These are phyloP conservation scores for Pycnomerus fuliginosus DNA, from an alignment of 2,888 invertebrate genomes.

Conservation along the genomic window DNA sequence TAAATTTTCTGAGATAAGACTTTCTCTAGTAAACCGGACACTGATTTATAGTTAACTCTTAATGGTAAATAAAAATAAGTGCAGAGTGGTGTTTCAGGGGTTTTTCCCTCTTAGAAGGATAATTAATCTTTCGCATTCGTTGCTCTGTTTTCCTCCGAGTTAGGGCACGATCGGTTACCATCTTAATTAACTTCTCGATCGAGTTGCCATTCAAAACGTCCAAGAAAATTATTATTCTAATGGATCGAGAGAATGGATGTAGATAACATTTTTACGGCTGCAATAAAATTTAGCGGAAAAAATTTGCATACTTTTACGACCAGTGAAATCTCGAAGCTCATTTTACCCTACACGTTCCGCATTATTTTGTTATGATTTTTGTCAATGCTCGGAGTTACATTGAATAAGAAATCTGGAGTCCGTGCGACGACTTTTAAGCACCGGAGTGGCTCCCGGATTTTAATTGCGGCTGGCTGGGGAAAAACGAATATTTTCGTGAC, in stretches of 20 bases:
- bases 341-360: constrained; percentile 35
- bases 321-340: constrained; percentile 40
- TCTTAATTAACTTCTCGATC: constrained; percentile 15
- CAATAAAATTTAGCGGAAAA: constrained; percentile 41
- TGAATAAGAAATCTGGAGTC: constrained; percentile 23
- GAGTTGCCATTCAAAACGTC: constrained; percentile 3
- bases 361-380: constrained; percentile 37
- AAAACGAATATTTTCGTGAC: not conserved
- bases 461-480: not conserved
- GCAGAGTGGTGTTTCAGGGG: constrained; percentile 48
- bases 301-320: constrained; percentile 45
- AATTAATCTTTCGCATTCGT: constrained; percentile 40
- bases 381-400: constrained; percentile 25
- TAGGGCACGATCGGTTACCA: constrained; percentile 8
- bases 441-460: no score
- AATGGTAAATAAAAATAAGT: constrained; percentile 52
- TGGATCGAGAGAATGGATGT: constrained; percentile 26
- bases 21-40: constrained; percentile 27
- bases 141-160: constrained; percentile 21
- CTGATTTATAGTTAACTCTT: constrained; percentile 48
- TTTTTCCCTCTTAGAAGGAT: constrained; percentile 36
- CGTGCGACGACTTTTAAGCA: constrained; percentile 19
- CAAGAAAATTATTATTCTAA: constrained; percentile 10
- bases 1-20: constrained; percentile 7
- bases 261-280: constrained; percentile 32